Evolutionary conservation across 92 coral and sea anemone genomes (phyloP), one percentile per base, ranked within the genome.

Genomic region (Epizoanthus scotinus): DNA sequence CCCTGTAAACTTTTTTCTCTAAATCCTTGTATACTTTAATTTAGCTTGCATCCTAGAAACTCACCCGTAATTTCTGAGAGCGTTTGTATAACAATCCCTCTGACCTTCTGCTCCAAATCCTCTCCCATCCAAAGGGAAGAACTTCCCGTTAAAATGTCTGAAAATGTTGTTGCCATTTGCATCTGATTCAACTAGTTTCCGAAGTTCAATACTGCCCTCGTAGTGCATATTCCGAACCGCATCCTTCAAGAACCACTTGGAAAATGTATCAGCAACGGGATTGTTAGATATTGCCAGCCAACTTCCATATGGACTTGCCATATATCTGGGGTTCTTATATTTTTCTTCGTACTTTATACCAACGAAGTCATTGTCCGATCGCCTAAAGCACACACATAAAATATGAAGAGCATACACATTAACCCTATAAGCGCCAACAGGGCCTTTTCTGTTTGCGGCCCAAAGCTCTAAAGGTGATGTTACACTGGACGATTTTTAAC

Each of bases 31-130:
- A 15, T 47, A 47, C 15, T 47, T 47, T 15, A 22, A 44, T 8
- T 49, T 44, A 18, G 15, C 38, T 9, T 15, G 34, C 14, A 47
- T 18, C 29, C 13, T 24, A 66, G 42, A 50, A 12, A 10, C 90
- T 69, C 80, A 95, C 98, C 98, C 98, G 85, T 86, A 95, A 84
- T 95, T 95, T 82, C 98, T 79, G 13, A 95, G 91, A 1, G 98
- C 98, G 53, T 93, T 90, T 26, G 95, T 93, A 36, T 73, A 80
- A 40, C 98, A 95, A 84, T 95, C 98, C 55, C 95, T 86, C 73
- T 95, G 97, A 71, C 98, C 98, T 83, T 95, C 94, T 28, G 98
- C 98, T 40, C 94, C 91, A 84, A 87, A 95, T 64, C 98, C 98
- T 47, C 91, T 92, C 13, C 98, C 98, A 83, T 95, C 98, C 29